Evolutionary conservation across 1,140 invertebrate genomes (phyloP).

Genomic region (Hetaerina americana): DNA sequence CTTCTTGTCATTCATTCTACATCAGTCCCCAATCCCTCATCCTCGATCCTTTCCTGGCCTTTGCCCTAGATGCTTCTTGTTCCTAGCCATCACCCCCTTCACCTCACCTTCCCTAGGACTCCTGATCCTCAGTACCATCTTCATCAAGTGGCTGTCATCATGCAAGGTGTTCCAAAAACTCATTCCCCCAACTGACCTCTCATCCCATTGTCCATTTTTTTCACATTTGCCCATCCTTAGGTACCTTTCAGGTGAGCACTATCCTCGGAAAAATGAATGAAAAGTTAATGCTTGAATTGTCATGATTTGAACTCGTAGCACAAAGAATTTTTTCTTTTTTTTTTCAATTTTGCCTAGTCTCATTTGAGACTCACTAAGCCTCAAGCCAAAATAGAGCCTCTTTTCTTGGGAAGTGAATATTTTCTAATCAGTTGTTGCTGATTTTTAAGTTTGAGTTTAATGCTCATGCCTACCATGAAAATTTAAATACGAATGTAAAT

Average conservation of each 20-base stretch:
- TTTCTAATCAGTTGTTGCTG: too few relatives aligned
- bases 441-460: too few relatives aligned
- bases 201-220: background rate
- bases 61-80: too few relatives aligned
- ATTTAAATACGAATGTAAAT: too few relatives aligned
- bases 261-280: background rate
- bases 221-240: background rate
- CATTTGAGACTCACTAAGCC: background rate
- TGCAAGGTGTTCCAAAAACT: background rate
- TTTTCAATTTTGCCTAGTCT: too few relatives aligned
- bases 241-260: background rate
- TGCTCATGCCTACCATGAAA: too few relatives aligned
- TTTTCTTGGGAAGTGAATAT: background rate
- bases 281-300: background rate
- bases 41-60: too few relatives aligned
- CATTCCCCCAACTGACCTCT: background rate
- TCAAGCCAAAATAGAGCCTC: background rate
- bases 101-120: too few relatives aligned
- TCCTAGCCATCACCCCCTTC: too few relatives aligned
- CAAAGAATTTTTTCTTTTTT: background rate
- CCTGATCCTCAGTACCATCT: too few relatives aligned
- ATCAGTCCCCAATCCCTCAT: too few relatives aligned
- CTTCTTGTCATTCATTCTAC: background rate
- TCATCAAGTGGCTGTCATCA: background rate
- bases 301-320: background rate